Conservation (phyloP, 2,113 vertebrate genomes). For the Diphyllodes magnificus region DNA sequence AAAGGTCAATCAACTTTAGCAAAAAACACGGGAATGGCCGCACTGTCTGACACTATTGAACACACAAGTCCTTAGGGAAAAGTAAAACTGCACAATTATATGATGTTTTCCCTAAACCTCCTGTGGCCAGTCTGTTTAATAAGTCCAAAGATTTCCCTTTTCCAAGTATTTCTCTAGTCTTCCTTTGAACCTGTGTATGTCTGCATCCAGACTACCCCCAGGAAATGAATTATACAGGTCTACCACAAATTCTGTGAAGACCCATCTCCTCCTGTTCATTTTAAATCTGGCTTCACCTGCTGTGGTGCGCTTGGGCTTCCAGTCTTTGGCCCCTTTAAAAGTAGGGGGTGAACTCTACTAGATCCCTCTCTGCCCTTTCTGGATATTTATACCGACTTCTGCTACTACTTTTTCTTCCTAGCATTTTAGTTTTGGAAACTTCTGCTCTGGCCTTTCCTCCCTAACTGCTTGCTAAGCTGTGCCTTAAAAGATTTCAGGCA, state of each 20-base stretch:
- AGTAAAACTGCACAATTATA: neutral
- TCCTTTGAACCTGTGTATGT: neutral
- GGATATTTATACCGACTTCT: neutral
- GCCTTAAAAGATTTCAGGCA: neutral
- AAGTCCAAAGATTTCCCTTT: neutral
- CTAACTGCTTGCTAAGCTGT: neutral
- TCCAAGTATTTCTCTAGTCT: neutral
- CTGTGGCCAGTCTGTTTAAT: neutral
- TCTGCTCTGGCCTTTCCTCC: neutral
- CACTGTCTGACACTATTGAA: neutral
- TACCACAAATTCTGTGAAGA: neutral
- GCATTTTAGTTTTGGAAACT: neutral
- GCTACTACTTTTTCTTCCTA: neutral
- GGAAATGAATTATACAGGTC: neutral
- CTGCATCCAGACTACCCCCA: neutral
- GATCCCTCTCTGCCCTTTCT: neutral
- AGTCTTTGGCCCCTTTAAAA: neutral
- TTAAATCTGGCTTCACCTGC: neutral
- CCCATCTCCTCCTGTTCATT: neutral
- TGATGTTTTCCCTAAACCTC: neutral
- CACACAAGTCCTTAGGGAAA: neutral
- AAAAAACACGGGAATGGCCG: neutral
- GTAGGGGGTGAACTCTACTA: neutral
- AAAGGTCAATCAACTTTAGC: neutral
- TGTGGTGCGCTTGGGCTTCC: neutral